A percentile compares a stretch with the other conserved stretches of the same genome.
Evolutionary conservation across 2,797 vertebrate genomes (phyloP).

Genomic region (Amblyopsis hoosieri): DNA sequence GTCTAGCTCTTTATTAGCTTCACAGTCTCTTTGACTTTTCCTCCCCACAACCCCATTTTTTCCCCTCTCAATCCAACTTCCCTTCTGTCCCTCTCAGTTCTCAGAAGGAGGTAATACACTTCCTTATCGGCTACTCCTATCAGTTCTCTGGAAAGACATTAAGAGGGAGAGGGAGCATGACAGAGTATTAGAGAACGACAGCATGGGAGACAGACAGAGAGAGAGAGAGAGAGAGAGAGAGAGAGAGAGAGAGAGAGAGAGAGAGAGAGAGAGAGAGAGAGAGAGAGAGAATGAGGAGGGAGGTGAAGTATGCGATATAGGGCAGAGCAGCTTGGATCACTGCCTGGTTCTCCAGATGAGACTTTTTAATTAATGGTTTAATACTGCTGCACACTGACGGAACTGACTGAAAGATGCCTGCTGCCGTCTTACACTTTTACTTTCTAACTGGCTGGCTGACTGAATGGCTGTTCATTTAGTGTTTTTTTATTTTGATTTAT

Average conservation of each 20-base stretch:
- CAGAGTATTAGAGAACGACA: conserved; percentile 1
- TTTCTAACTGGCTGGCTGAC: neutral
- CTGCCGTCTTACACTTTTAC: neutral
- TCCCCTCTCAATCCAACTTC: conserved; percentile 35
- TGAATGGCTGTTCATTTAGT: neutral
- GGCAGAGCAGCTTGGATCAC: conserved; percentile 52
- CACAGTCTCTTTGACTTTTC: conserved; percentile 29
- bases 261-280: conserved; percentile 21
- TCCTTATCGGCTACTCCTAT: conserved; percentile 72
- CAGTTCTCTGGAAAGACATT: conserved; percentile 50
- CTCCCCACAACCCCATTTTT: conserved; percentile 34
- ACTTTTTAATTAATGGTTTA: conserved; percentile 72
- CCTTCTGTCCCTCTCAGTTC: conserved; percentile 49
- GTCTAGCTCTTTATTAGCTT: conserved; percentile 15
- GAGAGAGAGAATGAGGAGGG: neutral
- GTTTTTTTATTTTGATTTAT: too few species aligned
- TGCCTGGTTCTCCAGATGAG: conserved; percentile 57
- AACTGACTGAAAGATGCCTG: conserved; percentile 26
- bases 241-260: conserved; percentile 25
- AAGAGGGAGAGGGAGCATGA: conserved; percentile 4
- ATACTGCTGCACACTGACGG: conserved; percentile 45
- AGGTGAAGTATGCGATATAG: conserved; percentile 16
- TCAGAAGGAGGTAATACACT: conserved; percentile 74
- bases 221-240: conserved; percentile 16
- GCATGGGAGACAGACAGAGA: conserved; percentile 4